A percentile compares a stretch with the other conserved stretches of the same genome.
phyloP scores from a whole-genome alignment of 2,888 invertebrate species.

The Andrena bucephala region DNA sequence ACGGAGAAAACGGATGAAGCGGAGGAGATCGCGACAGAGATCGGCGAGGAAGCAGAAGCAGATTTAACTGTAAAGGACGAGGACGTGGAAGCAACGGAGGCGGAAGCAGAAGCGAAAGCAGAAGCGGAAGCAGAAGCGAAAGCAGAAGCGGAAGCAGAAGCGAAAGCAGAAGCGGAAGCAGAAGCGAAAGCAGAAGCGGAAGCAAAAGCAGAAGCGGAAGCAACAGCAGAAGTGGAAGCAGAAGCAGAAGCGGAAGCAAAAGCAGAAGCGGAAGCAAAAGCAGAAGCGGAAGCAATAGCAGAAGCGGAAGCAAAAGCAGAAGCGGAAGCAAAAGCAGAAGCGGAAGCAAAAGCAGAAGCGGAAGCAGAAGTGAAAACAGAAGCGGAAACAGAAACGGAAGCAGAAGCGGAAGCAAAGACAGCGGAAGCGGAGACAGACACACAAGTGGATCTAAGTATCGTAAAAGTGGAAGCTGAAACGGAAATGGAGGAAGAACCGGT shows the following conservation, averaged over 20 bases:
- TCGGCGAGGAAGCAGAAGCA: constrained; percentile 1
- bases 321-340: neutral
- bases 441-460: neutral
- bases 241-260: neutral
- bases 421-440: constrained; percentile 41
- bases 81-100: constrained; percentile 27
- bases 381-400: neutral
- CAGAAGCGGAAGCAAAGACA: neutral
- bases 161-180: neutral
- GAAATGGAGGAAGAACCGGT: neutral
- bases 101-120: constrained; percentile 7
- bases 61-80: neutral
- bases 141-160: neutral
- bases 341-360: neutral
- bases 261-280: neutral
- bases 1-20: constrained; percentile 42
- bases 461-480: neutral
- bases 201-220: neutral
- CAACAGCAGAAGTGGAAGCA: neutral
- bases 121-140: neutral
- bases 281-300: constrained; percentile 40
- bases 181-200: constrained; percentile 19
- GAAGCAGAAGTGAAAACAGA: neutral
- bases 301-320: constrained; percentile 35
- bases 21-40: constrained; percentile 30